Evolutionary conservation across 2,797 vertebrate genomes (phyloP).

Genomic region (Crenuchus spilurus): DNA sequence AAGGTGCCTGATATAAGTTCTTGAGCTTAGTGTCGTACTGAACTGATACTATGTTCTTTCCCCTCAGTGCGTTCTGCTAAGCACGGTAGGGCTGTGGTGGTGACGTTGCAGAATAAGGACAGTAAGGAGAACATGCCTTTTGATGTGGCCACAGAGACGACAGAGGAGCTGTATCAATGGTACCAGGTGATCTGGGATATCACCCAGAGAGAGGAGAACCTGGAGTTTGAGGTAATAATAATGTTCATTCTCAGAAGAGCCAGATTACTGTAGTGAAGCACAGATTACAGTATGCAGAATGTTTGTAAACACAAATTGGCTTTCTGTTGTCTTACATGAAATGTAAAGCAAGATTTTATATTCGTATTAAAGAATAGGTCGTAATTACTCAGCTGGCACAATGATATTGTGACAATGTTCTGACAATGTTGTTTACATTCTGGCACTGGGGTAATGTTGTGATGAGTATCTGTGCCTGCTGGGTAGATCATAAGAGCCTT

Average conservation of each 20-base stretch:
- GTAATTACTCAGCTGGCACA: no score
- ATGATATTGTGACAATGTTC: no score
- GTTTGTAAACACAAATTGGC: neutral
- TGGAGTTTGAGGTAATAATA: conserved; percentile 75
- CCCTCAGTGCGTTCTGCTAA: conserved; percentile 85
- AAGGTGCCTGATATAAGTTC: neutral
- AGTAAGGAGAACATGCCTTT: conserved; percentile 77
- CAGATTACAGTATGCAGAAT: neutral
- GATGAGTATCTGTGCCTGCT: no score
- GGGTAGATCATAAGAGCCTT: no score
- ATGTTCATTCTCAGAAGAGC: neutral
- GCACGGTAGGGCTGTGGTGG: conserved; percentile 83
- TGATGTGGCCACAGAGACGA: conserved; percentile 85
- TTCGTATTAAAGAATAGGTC: no score
- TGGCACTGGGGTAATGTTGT: no score
- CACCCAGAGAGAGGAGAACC: conserved; percentile 83
- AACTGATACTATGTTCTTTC: neutral
- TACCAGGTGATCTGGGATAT: conserved; percentile 89
- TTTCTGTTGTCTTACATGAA: no score
- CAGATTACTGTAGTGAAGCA: neutral
- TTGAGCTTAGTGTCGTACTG: neutral
- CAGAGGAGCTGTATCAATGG: conserved; percentile 94
- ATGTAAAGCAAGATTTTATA: no score
- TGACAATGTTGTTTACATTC: no score
- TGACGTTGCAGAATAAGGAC: conserved; percentile 85